Evolutionary conservation across 2,797 vertebrate genomes (phyloP).

Genomic region (Trachops cirrhosus): DNA sequence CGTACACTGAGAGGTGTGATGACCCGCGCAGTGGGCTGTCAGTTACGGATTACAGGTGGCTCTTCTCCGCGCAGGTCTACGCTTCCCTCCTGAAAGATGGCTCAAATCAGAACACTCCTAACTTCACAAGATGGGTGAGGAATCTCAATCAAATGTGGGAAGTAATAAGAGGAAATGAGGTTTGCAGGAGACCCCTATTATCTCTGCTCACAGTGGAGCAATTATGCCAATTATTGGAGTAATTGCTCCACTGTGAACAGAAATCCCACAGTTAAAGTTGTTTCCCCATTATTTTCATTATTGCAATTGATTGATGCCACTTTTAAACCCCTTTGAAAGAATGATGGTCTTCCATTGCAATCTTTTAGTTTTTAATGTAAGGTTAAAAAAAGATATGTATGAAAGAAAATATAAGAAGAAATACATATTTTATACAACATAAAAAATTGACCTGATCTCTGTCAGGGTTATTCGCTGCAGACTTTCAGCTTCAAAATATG

Average conservation of each 20-base stretch:
- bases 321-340: conserved; percentile 53
- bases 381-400: conserved; percentile 19
- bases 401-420: conserved; percentile 27
- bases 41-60: neutral
- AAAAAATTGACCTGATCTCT: conserved; percentile 28
- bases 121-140: neutral
- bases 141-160: neutral
- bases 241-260: conserved; percentile 32
- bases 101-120: conserved; percentile 9
- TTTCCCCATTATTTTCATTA: conserved; percentile 64
- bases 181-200: conserved; percentile 10
- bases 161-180: neutral
- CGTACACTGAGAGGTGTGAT: neutral
- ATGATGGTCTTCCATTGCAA: conserved; percentile 22
- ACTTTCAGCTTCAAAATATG: neutral
- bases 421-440: neutral
- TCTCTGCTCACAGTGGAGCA: neutral
- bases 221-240: conserved; percentile 34
- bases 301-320: conserved; percentile 47
- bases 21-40: neutral
- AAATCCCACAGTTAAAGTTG: conserved; percentile 10
- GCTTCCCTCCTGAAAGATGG: neutral
- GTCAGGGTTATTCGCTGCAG: neutral
- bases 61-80: neutral
- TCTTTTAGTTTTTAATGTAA: conserved; percentile 37